Base-by-base conservation (phyloP, 2,113 vertebrate species). In the Cephalopholis sonnerati region DNA sequence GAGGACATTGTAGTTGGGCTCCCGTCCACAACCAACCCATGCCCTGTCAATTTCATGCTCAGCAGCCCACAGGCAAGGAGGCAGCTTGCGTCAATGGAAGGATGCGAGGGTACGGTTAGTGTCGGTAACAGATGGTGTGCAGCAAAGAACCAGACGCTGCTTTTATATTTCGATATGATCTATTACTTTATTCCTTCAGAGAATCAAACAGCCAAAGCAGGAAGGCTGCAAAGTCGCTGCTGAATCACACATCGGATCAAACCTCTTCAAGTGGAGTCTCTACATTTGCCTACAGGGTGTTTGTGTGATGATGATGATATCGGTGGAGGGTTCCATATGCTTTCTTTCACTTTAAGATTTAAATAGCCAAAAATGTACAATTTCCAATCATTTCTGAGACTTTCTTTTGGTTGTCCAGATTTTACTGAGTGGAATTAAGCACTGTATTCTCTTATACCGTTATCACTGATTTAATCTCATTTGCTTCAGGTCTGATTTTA, bases 31-130 rank as follows among this genome's bases (percentile, higher is more conserved):
- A 77, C 88, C 75, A 75, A 81, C 71, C 67, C 85, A 69, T 83
- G 88, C 80, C 82, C 82, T 79, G 90, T 89, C 80, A 90, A 92
- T 92, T 92, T 92, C 91, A 91, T 88, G 88, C 90, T 92, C 84
- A 92, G 71, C 71, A 81, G 92, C 92, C 77, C 79, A 68, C 84
- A 65, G 78, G 87, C 82, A 88, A 85, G 74, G 79, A 58, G 61
- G 83, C 84, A 63, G 83, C 87, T 86, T 87, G 82, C 65, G 50
- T 90, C 87, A 86, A 68, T 58, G 74, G 72, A 74, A 57, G 78
- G 77, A 82, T 87, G 76, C 57, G 13, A 82, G 80, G 62, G 84
- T 87, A 74, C 51, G 41, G 87, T 88, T 84, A 79, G 82, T 77
- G 82, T 80, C 32, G 20, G 79, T 84, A 88, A 90, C 85, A 89